These are phyloP conservation scores for Congeria kusceri DNA, from an alignment of 2,888 invertebrate genomes.

Conservation along the genomic window DNA sequence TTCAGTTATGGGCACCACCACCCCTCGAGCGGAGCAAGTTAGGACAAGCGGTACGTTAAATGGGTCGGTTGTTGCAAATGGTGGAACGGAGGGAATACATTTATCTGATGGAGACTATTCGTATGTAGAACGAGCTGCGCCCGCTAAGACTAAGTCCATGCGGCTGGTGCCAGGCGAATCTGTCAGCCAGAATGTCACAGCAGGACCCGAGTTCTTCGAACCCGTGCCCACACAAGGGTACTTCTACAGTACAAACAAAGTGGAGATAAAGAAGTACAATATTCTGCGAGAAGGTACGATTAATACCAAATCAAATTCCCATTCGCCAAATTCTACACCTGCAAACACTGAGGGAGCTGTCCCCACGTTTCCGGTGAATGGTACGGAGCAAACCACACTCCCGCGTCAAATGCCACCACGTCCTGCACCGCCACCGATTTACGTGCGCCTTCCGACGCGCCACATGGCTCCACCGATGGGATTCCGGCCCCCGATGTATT, in stretches of 20 bases:
- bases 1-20: background rate
- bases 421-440: slow-evolving; percentile 25
- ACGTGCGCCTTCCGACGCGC: slow-evolving; percentile 23
- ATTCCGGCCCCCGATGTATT: slow-evolving; percentile 21
- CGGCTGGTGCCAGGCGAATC: slow-evolving; percentile 69
- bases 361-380: slow-evolving; percentile 22
- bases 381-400: slow-evolving; percentile 22
- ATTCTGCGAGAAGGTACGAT: slow-evolving; percentile 64
- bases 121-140: background rate
- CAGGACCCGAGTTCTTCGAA: slow-evolving; percentile 79
- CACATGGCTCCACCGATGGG: slow-evolving; percentile 28
- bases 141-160: slow-evolving; percentile 41
- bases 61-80: background rate
- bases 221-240: slow-evolving; percentile 79
- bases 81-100: slow-evolving; percentile 8
- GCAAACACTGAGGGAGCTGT: slow-evolving; percentile 17
- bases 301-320: slow-evolving; percentile 8
- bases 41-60: background rate
- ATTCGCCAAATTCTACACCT: slow-evolving; percentile 8
- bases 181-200: slow-evolving; percentile 44
- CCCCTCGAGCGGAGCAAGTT: background rate
- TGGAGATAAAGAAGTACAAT: slow-evolving; percentile 79
- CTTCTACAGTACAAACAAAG: slow-evolving; percentile 78
- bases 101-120: slow-evolving; percentile 7
- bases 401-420: slow-evolving; percentile 22